Percentiles rank a stretch among this genome's conserved stretches.
Evolutionary conservation across 2,797 vertebrate genomes (phyloP).

Genomic region (Pseudomugil tenellus): DNA sequence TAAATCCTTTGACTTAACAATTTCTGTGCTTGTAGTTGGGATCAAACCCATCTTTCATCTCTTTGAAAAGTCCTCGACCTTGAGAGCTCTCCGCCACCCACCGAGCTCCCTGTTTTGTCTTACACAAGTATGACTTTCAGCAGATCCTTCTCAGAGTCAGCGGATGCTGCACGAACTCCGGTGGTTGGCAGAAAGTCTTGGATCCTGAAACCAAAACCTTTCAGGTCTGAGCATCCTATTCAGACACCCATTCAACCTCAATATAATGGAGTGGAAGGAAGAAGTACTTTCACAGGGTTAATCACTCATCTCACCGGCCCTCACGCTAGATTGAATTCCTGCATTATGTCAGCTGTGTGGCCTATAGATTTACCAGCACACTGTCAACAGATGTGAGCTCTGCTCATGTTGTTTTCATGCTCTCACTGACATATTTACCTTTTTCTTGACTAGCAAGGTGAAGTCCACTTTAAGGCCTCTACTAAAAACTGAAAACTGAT

Average conservation of each 20-base stretch:
- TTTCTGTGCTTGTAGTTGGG: not conserved
- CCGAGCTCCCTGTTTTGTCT: conserved; percentile 23
- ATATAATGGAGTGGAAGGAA: conserved; percentile 64
- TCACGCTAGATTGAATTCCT: conserved; percentile 54
- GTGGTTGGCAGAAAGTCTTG: conserved; percentile 36
- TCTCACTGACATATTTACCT: not conserved
- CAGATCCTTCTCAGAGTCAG: conserved; percentile 18
- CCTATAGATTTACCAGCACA: conserved; percentile 45
- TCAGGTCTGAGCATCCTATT: conserved; percentile 42
- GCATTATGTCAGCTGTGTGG: conserved; percentile 52
- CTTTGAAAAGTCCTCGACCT: not conserved
- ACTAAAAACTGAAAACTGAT: too few relatives aligned
- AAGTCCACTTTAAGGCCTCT: not conserved
- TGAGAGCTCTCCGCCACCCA: conserved; percentile 10
- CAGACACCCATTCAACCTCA: conserved; percentile 52
- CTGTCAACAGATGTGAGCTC: conserved; percentile 23
- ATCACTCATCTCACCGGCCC: conserved; percentile 64
- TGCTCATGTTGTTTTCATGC: not conserved
- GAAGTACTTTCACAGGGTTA: conserved; percentile 62
- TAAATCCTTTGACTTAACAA: not conserved
- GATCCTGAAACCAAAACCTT: conserved; percentile 53
- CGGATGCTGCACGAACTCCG: conserved; percentile 6
- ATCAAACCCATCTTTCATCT: conserved; percentile 5
- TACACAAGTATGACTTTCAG: conserved; percentile 13
- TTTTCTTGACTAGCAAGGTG: not conserved